phyloP scores from a whole-genome alignment of 2,797 vertebrate species.

The Psittacula derbiana region DNA sequence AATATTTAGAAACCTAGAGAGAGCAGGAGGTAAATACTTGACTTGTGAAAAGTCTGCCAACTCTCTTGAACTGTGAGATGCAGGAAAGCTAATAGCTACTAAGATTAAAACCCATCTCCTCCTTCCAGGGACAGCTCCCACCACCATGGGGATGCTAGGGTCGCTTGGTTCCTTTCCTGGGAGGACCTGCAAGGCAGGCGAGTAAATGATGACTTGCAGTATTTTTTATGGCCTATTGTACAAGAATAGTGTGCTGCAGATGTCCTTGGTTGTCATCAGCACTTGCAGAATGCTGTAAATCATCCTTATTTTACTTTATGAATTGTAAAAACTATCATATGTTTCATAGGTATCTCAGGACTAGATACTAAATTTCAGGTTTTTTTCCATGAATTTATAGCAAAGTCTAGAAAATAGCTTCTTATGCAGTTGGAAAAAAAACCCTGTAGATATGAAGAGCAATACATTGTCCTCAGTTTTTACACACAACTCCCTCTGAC shows the following conservation, averaged over 20 bases:
- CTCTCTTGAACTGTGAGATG: neutral
- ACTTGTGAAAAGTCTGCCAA: neutral
- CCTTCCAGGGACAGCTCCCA: neutral
- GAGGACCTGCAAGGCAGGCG: neutral
- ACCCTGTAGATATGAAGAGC: neutral
- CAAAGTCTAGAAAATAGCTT: neutral
- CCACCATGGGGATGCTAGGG: neutral
- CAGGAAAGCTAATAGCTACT: neutral
- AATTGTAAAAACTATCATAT: conserved; percentile 60
- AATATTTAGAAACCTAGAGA: neutral
- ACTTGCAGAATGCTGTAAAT: conserved; percentile 30
- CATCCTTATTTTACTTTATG: conserved; percentile 51
- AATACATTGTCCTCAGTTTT: neutral
- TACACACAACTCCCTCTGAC: neutral
- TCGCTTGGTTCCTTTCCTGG: neutral
- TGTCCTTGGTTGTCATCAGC: conserved; percentile 40
- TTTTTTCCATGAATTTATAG: conserved; percentile 32
- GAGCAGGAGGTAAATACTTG: neutral
- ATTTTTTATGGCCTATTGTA: conserved; percentile 3
- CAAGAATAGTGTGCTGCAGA: neutral
- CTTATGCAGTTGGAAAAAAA: neutral
- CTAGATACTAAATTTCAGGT: conserved; percentile 47
- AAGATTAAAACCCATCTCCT: neutral
- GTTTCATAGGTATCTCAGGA: conserved; percentile 55
- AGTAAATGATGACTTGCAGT: neutral